phyloP scores from a whole-genome alignment of 2,797 vertebrate genomes.

The Silurus lanzhouensis region DNA sequence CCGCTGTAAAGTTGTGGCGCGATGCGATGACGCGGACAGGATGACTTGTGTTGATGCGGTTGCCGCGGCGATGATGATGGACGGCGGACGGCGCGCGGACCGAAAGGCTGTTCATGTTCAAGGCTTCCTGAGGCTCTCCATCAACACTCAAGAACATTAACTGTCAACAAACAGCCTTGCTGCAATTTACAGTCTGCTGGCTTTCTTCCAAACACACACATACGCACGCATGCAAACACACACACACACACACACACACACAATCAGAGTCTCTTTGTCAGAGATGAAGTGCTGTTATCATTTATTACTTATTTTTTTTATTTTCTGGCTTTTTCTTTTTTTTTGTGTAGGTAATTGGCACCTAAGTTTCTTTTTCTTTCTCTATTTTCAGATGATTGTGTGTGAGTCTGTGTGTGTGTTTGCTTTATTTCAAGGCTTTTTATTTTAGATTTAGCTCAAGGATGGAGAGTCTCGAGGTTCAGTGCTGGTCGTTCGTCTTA shows the following conservation, averaged over 20 bases:
- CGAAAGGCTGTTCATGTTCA: constrained; percentile 51
- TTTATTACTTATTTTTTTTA: constrained; percentile 4
- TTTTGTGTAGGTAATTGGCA: neutral
- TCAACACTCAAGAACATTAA: constrained; percentile 53
- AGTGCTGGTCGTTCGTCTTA: constrained; percentile 20
- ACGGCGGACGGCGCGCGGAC: constrained; percentile 23
- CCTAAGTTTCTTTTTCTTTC: too few species aligned
- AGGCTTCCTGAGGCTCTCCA: constrained; percentile 49
- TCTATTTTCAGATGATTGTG: neutral
- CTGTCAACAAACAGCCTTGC: constrained; percentile 43
- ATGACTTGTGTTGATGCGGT: constrained; percentile 18
- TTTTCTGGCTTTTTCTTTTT: neutral
- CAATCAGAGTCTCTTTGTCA: neutral
- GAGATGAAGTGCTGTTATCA: constrained; percentile 1
- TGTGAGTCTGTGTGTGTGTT: constrained; percentile 23
- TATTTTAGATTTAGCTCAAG: neutral
- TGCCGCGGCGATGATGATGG: constrained; percentile 45
- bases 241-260: constrained; percentile 50
- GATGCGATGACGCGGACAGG: neutral
- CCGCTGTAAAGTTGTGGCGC: neutral
- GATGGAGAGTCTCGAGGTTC: neutral
- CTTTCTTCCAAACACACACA: constrained; percentile 60
- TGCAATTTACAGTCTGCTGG: constrained; percentile 37
- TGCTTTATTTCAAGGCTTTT: neutral
- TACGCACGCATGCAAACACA: constrained; percentile 11